Conservation (phyloP, 2,797 vertebrate species). For the Ctenosaura bakeri region DNA sequence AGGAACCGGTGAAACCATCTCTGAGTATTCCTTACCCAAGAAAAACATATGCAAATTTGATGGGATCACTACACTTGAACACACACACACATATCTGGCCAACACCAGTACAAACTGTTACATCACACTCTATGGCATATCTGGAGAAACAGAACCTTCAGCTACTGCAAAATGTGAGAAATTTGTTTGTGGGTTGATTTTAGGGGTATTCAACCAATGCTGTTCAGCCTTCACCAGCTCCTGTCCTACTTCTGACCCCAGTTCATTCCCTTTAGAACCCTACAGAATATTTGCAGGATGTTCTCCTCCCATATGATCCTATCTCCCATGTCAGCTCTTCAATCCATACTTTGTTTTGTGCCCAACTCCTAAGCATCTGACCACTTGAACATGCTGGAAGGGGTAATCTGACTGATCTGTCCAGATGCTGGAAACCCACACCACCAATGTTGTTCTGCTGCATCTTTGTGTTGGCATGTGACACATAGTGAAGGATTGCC, state of each 20-base stretch:
- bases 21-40: no score
- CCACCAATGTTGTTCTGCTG: neutral
- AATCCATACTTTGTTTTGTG: neutral
- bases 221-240: neutral
- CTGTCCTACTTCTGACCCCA: neutral
- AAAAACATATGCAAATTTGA: no score
- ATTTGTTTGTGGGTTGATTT: neutral
- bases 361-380: neutral
- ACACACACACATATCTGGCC: neutral
- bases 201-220: neutral
- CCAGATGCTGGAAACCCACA: no score
- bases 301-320: neutral
- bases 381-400: neutral
- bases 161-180: neutral
- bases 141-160: neutral
- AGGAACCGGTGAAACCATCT: no score
- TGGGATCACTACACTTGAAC: neutral
- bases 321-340: neutral
- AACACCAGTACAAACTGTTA: no score
- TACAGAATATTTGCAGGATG: neutral
- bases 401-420: neutral
- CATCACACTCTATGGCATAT: no score
- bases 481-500: neutral
- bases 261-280: neutral
- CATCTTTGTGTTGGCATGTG: neutral